These are phyloP conservation scores for Luscinia megarhynchos DNA, from an alignment of 2,797 vertebrate species.

Conservation along the genomic window DNA sequence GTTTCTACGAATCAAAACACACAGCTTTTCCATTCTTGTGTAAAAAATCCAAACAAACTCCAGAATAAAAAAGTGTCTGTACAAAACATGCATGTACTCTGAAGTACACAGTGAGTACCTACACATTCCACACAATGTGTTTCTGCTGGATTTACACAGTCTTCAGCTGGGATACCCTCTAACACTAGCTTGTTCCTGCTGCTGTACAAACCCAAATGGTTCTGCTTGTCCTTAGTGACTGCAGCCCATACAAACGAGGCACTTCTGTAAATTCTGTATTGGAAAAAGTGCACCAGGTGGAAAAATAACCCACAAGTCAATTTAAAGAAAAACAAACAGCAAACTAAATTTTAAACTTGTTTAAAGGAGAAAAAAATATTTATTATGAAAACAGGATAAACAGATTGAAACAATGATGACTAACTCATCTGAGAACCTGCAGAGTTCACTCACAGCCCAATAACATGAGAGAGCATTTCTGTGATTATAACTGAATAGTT, in stretches of 20 bases:
- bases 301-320: neutral
- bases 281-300: neutral
- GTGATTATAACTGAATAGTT: neutral
- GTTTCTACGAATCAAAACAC: conserved; percentile 3
- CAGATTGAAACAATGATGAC: conserved; percentile 17
- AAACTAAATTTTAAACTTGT: neutral
- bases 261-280: neutral
- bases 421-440: neutral
- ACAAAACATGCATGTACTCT: neutral
- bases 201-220: neutral
- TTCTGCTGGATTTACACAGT: neutral
- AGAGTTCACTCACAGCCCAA: neutral
- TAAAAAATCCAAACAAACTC: neutral
- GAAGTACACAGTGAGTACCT: neutral
- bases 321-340: neutral
- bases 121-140: neutral
- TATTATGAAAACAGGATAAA: conserved; percentile 51
- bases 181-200: neutral
- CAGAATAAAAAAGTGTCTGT: neutral
- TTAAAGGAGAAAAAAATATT: neutral
- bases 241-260: neutral
- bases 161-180: neutral
- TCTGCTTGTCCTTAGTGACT: neutral
- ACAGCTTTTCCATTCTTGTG: neutral
- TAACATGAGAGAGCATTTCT: neutral